Evolutionary conservation across 2,113 vertebrate genomes (phyloP), one percentile per base, ranked within the genome.

Genomic region (Prunella himalayana): DNA sequence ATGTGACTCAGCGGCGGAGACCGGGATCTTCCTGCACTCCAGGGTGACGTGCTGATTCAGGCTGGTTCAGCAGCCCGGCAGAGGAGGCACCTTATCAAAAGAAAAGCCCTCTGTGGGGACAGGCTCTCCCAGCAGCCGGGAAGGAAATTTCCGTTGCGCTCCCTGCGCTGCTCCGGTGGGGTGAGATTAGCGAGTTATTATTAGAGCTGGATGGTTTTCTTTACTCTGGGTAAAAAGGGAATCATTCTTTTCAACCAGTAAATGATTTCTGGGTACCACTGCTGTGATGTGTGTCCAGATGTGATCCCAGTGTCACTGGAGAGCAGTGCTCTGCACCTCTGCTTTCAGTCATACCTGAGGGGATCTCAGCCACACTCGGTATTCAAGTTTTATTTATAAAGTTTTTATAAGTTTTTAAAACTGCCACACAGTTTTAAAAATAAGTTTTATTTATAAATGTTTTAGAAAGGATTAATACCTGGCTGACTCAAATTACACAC

Each of bases 1-100:
- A 95, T 97, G 96, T 98, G 98, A 98, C 97, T 98, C 98, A 98
- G 98, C 92, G 92, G 90, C 96, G 90, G 94, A 97, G 95, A 92
- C 82, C 8, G 25, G 97, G 95, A 98, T 97, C 97, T 96, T 97
- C 96, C 96, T 97, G 95, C 92, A 61, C 97, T 97, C 95, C 77
- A 59, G 94, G 93, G 94, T 84, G 37, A 61, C 60, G 86, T 96
- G 97, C 98, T 98, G 98, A 98, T 96, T 98, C 98, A 98, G 96
- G 86, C 89, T 93, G 97, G 90, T 78, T 92, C 92, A 92, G 94
- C 90, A 92, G 96, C 60, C 10, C 15, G 6, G 94, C 78, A 73
- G 14, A 79, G 79, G 89, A 93, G 97, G 94, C 96, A 98, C 96
- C 97, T 98, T 98, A 95, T 97, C 95, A 98, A 94, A 97, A 95